Evolutionary conservation across 2,888 invertebrate genomes (phyloP).

Genomic region (Spisula solida): DNA sequence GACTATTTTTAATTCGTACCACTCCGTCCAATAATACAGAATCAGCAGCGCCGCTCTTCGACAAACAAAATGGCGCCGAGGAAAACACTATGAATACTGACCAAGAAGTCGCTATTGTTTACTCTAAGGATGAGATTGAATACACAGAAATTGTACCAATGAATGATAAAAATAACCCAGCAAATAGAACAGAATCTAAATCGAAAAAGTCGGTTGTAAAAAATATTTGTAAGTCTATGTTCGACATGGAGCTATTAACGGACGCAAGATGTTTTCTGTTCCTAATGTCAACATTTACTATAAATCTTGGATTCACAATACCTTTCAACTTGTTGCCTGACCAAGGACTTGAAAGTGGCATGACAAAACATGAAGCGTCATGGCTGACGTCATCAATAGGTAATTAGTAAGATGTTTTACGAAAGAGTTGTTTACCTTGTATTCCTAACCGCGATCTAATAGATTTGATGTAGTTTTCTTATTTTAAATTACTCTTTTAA

Average conservation of each 20-base stretch:
- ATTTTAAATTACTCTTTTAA: too few species aligned
- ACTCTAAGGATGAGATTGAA: background rate
- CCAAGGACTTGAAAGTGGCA: conserved; percentile 52
- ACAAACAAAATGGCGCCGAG: background rate
- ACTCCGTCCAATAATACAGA: background rate
- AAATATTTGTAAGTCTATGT: conserved; percentile 18
- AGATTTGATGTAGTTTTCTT: too few species aligned
- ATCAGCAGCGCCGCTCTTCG: background rate
- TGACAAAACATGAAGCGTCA: conserved; percentile 51
- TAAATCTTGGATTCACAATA: conserved; percentile 48
- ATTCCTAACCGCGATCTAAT: background rate
- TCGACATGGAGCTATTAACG: conserved; percentile 32
- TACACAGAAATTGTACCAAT: background rate
- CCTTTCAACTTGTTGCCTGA: conserved; percentile 60
- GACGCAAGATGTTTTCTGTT: conserved; percentile 41
- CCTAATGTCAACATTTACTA: conserved; percentile 44
- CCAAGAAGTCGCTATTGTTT: background rate
- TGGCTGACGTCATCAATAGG: conserved; percentile 60
- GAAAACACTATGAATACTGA: background rate
- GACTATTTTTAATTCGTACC: conserved; percentile 94
- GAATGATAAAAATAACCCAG: background rate
- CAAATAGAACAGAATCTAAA: background rate
- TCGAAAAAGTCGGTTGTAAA: background rate
- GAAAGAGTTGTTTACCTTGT: background rate
- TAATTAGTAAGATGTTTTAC: background rate